Evolutionary conservation across 2,888 invertebrate genomes (phyloP).

Genomic region (Bimastos eiseni): DNA sequence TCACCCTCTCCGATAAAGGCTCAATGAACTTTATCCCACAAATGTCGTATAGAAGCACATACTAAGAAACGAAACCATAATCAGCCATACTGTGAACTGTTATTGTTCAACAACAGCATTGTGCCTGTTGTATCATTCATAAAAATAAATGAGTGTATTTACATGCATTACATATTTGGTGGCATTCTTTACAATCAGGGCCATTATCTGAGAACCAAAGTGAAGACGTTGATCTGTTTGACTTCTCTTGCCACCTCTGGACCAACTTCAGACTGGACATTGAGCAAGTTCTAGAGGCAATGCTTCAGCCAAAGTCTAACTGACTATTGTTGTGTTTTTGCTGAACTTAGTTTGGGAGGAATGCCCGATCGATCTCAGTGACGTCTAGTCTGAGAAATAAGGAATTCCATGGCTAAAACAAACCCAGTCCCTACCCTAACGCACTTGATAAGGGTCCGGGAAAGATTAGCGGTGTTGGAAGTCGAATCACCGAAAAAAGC

Average conservation of each 20-base stretch:
- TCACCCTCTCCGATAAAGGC: no score
- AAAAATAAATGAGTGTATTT: no score
- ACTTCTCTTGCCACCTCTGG: slow-evolving; percentile 38
- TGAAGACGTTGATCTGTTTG: slow-evolving; percentile 26
- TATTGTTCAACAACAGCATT: no score
- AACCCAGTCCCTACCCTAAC: background rate
- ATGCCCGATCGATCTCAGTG: background rate
- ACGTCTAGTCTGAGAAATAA: background rate
- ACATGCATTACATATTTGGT: background rate
- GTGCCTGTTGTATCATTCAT: no score
- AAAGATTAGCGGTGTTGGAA: no score
- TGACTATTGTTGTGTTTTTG: background rate
- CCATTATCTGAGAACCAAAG: background rate
- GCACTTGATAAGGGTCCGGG: background rate
- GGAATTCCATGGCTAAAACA: background rate
- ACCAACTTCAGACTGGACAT: slow-evolving; percentile 38
- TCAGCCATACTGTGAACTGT: no score
- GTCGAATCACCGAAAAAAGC: background rate
- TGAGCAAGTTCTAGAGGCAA: slow-evolving; percentile 37
- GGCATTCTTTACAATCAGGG: background rate
- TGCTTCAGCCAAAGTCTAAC: slow-evolving; percentile 30
- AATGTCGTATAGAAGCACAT: no score
- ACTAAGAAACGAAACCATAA: no score
- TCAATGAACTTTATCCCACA: no score
- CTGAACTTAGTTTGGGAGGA: no score